phyloP scores from a whole-genome alignment of 2,797 vertebrate genomes.

The Paguma larvata region DNA sequence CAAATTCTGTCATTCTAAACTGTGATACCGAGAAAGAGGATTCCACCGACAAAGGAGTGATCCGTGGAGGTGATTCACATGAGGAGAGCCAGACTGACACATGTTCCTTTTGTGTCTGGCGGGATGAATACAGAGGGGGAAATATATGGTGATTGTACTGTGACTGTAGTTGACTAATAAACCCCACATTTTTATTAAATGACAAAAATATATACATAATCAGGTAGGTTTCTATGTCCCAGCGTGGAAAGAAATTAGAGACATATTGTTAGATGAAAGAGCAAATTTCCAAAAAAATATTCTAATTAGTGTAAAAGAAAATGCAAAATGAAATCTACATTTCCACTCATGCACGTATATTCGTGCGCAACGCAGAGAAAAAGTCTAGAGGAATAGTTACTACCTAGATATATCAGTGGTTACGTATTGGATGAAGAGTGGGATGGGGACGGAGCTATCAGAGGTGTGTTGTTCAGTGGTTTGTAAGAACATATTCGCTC shows the following conservation, averaged over 20 bases:
- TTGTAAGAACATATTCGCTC: neutral
- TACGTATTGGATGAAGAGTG: neutral
- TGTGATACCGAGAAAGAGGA: neutral
- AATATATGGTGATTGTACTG: slow-evolving; percentile 93
- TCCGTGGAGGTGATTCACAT: neutral
- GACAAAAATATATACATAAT: neutral
- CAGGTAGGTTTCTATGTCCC: neutral
- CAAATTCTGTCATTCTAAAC: rapidly evolving
- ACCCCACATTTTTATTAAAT: slow-evolving; percentile 48
- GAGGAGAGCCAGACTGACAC: neutral
- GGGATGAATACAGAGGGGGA: slow-evolving; percentile 95
- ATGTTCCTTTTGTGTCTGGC: slow-evolving; percentile 93
- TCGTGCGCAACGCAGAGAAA: neutral
- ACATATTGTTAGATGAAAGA: neutral
- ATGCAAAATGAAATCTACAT: neutral
- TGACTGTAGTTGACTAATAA: slow-evolving; percentile 90
- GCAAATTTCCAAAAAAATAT: neutral
- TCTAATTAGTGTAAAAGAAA: neutral
- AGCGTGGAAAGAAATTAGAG: neutral
- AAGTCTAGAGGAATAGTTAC: neutral
- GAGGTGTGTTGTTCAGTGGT: neutral
- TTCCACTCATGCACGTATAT: neutral
- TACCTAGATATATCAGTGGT: neutral
- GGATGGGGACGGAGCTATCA: rapidly evolving
- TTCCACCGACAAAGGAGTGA: rapidly evolving